These are phyloP conservation scores for Peribatodes rhomboidaria DNA, from an alignment of 2,888 invertebrate species.

Conservation along the genomic window DNA sequence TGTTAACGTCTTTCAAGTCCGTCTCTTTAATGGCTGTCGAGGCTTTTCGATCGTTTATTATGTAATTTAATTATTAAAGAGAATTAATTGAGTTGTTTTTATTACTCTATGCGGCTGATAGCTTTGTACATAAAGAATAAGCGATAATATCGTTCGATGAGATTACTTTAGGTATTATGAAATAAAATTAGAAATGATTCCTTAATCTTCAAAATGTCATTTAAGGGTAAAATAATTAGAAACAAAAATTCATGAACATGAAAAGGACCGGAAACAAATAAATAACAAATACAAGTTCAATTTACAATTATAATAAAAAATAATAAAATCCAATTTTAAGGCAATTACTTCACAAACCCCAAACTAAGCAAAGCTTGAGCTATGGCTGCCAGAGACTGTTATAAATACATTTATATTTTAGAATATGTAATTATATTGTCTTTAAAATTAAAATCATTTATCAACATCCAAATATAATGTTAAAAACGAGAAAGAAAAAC, in stretches of 20 bases:
- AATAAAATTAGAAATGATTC: background rate
- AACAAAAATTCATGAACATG: no score
- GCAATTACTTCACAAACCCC: no score
- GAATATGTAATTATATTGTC: no score
- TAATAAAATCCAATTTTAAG: no score
- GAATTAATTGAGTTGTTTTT: slow-evolving; percentile 8
- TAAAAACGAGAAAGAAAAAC: background rate
- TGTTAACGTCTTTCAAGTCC: slow-evolving; percentile 8
- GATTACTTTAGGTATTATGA: background rate
- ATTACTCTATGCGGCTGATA: slow-evolving; percentile 1
- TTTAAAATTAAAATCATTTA: background rate
- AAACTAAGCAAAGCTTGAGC: no score
- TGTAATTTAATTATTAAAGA: slow-evolving; percentile 3
- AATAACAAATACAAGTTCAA: no score
- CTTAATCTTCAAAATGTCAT: background rate
- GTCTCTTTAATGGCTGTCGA: background rate
- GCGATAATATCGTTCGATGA: background rate
- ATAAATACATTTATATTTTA: no score
- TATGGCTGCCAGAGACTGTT: no score
- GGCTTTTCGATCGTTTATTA: slow-evolving; percentile 6
- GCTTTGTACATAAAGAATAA: background rate
- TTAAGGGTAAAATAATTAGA: no score
- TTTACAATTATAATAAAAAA: no score
- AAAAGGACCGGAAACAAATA: no score
- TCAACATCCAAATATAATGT: no score